Conservation (phyloP, 2,797 vertebrate genomes). For the Lophius americanus region DNA sequence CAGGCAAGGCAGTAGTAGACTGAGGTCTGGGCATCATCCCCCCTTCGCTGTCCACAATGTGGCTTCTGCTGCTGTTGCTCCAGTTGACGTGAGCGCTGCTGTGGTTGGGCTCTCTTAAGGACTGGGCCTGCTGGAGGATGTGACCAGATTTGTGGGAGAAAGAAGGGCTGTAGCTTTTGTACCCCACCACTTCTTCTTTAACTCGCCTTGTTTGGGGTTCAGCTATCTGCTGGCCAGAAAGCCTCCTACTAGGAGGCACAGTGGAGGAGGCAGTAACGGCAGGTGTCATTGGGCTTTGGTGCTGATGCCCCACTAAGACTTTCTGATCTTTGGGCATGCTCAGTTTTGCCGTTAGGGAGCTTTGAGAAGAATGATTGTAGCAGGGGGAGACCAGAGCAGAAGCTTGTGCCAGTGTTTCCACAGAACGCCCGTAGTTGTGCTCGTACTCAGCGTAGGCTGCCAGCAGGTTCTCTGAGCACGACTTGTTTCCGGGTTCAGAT, state of each 20-base stretch:
- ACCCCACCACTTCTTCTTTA: slow-evolving; percentile 85
- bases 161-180: slow-evolving; percentile 89
- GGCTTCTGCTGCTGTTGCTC: slow-evolving; percentile 53
- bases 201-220: slow-evolving; percentile 76
- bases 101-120: slow-evolving; percentile 85
- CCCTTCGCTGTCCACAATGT: slow-evolving; percentile 44
- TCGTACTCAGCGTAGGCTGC: slow-evolving; percentile 79
- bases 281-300: slow-evolving; percentile 19
- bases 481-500: slow-evolving; percentile 59
- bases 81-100: slow-evolving; percentile 72
- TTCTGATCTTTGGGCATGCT: slow-evolving; percentile 38
- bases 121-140: slow-evolving; percentile 86
- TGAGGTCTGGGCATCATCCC: slow-evolving; percentile 41
- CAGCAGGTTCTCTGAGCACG: slow-evolving; percentile 87
- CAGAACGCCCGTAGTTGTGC: slow-evolving; percentile 83
- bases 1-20: slow-evolving; percentile 53
- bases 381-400: slow-evolving; percentile 76
- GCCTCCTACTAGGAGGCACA: slow-evolving; percentile 38
- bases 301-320: slow-evolving; percentile 33
- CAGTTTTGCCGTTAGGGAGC: slow-evolving; percentile 24
- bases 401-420: slow-evolving; percentile 85
- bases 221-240: slow-evolving; percentile 70
- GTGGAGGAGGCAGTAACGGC: slow-evolving; percentile 21
- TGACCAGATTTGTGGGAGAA: slow-evolving; percentile 86
- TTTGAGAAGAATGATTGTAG: slow-evolving; percentile 56